Evolutionary conservation across 2,888 invertebrate species (phyloP).

Genomic region (Apomyelois bistriatella): DNA sequence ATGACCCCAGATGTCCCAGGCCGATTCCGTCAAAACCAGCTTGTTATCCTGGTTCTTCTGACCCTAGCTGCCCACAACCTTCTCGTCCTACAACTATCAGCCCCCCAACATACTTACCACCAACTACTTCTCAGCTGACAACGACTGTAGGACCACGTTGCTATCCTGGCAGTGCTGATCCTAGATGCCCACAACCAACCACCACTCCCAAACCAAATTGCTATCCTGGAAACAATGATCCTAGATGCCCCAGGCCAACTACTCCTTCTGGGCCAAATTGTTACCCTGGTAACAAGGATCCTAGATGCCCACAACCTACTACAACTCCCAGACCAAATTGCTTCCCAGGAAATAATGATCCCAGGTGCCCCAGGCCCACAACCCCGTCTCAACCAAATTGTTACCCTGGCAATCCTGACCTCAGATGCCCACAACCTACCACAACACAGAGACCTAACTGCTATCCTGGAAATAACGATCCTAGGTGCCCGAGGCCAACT

Average conservation of each 20-base stretch:
- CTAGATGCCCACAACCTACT: conserved; percentile 18
- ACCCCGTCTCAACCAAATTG: conserved; percentile 29
- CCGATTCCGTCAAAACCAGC: conserved; percentile 29
- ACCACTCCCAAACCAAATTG: conserved; percentile 33
- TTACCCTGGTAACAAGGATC: conserved; percentile 25
- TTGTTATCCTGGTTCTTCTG: conserved; percentile 25
- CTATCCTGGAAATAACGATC: conserved; percentile 42
- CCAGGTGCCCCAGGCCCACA: conserved; percentile 35
- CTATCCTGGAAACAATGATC: conserved; percentile 42
- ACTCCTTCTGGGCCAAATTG: conserved; percentile 21
- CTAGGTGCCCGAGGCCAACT: conserved; percentile 31
- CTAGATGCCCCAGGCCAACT: conserved; percentile 32
- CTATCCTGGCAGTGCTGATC: conserved; percentile 39
- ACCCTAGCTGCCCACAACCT: conserved; percentile 37
- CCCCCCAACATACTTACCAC: conserved; percentile 19
- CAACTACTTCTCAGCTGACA: conserved; percentile 23
- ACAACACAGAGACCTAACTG: conserved; percentile 34
- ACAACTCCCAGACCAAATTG: conserved; percentile 31
- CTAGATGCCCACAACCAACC: conserved; percentile 38
- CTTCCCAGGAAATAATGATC: conserved; percentile 43
- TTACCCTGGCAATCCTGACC: conserved; percentile 28
- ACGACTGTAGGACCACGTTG: conserved; percentile 33
- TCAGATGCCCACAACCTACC: conserved; percentile 36
- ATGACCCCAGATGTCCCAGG: conserved; percentile 40
- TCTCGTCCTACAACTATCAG: conserved; percentile 15